Conservation (phyloP, 2,113 vertebrate species). For the Misgurnus mizolepis region DNA sequence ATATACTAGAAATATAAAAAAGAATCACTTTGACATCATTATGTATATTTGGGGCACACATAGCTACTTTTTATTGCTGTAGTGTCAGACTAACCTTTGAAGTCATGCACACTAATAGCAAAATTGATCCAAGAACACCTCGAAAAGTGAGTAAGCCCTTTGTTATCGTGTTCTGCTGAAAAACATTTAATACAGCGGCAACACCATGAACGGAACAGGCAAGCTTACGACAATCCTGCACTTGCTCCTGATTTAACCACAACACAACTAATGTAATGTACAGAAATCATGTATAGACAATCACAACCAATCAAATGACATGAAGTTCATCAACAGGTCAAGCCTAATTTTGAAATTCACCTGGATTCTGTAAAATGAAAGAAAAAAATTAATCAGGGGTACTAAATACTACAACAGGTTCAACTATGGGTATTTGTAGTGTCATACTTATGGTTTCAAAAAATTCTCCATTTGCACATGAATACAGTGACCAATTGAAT, state of each 20-base stretch:
- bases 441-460: slow-evolving; percentile 58
- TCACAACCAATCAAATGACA: slow-evolving; percentile 64
- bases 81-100: slow-evolving; percentile 72
- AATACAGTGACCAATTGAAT: slow-evolving; percentile 53
- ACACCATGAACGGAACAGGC: slow-evolving; percentile 61
- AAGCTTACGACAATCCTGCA: slow-evolving; percentile 19
- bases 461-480: slow-evolving; percentile 59
- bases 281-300: slow-evolving; percentile 61
- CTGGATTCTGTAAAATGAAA: slow-evolving; percentile 56
- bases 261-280: slow-evolving; percentile 50
- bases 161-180: slow-evolving; percentile 61
- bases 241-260: slow-evolving; percentile 45
- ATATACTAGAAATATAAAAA: no score
- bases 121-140: slow-evolving; percentile 69
- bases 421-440: slow-evolving; percentile 56
- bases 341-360: slow-evolving; percentile 58
- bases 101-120: slow-evolving; percentile 67
- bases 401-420: slow-evolving; percentile 66
- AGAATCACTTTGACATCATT: slow-evolving; percentile 65
- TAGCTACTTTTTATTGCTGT: slow-evolving; percentile 79
- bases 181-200: slow-evolving; percentile 48
- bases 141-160: slow-evolving; percentile 79
- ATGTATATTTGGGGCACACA: slow-evolving; percentile 68
- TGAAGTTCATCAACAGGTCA: slow-evolving; percentile 58
- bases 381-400: slow-evolving; percentile 49